A percentile compares a stretch with the other conserved stretches of the same genome.
These are phyloP conservation scores for Copidosoma floridanum DNA, from an alignment of 1,140 invertebrate genomes.

Conservation along the genomic window DNA sequence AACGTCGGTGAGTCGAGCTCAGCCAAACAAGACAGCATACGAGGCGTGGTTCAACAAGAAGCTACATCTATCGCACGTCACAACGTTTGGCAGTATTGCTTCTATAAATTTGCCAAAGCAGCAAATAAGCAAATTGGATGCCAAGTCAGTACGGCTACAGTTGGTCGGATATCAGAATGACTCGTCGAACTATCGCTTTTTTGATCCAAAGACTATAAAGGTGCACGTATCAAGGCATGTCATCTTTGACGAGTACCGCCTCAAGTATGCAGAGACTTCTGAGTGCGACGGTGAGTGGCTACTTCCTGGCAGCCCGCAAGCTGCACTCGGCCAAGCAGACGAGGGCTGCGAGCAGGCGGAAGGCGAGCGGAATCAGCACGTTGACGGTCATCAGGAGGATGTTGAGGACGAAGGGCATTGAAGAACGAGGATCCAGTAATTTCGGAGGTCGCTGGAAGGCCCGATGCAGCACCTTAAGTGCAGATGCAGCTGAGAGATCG, in stretches of 20 bases:
- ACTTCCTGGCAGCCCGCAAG: not conserved
- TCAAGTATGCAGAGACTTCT: not conserved
- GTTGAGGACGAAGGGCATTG: not conserved
- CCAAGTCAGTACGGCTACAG: constrained; percentile 38
- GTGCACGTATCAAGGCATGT: not conserved
- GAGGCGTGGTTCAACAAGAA: constrained; percentile 31
- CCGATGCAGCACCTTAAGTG: constrained; percentile 27
- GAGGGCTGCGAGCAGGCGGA: not conserved
- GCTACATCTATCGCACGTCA: constrained; percentile 34
- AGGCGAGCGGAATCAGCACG: too few species aligned
- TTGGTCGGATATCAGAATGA: constrained; percentile 51
- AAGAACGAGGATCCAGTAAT: constrained; percentile 17
- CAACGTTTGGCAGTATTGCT: constrained; percentile 44
- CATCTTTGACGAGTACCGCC: not conserved
- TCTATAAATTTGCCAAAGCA: constrained; percentile 40
- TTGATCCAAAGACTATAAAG: constrained; percentile 1
- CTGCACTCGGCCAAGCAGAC: not conserved
- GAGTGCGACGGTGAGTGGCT: too few species aligned
- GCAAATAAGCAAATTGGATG: constrained; percentile 37
- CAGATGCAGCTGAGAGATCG: constrained; percentile 11
- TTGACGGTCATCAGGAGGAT: not conserved
- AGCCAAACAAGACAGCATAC: constrained; percentile 26
- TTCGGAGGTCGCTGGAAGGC: constrained; percentile 41
- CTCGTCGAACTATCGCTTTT: constrained; percentile 46
- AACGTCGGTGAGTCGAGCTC: constrained; percentile 15